These are phyloP conservation scores for Phortica magna DNA, from an alignment of 2,888 invertebrate genomes.

Conservation along the genomic window DNA sequence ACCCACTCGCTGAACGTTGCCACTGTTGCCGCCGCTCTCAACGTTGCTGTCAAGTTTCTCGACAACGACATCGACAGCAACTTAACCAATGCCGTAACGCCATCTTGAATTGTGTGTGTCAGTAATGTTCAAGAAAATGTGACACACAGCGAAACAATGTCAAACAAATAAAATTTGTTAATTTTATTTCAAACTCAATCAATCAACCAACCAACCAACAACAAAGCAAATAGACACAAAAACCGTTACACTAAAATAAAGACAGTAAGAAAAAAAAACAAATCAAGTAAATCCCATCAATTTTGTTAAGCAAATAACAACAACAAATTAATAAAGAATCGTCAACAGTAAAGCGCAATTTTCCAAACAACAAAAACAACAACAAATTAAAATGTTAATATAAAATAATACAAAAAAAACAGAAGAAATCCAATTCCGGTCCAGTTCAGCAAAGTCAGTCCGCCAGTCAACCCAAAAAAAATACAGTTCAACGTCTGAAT, in stretches of 20 bases:
- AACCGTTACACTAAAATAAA: slow-evolving; percentile 28
- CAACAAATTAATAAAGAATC: slow-evolving; percentile 42
- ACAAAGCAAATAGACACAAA: slow-evolving; percentile 54
- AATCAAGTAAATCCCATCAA: neutral
- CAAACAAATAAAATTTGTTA: slow-evolving; percentile 68
- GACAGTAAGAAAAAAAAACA: slow-evolving; percentile 46
- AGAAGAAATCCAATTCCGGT: slow-evolving; percentile 24
- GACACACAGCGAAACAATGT: slow-evolving; percentile 71
- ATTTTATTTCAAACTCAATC: slow-evolving; percentile 53
- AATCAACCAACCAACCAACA: slow-evolving; percentile 51
- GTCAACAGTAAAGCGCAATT: slow-evolving; percentile 49
- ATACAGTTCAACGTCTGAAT: slow-evolving; percentile 73
- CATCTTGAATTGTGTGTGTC: slow-evolving; percentile 59
- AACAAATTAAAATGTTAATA: slow-evolving; percentile 38
- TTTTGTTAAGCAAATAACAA: slow-evolving; percentile 54
- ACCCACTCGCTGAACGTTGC: slow-evolving; percentile 1
- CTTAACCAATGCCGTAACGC: slow-evolving; percentile 36
- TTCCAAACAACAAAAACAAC: slow-evolving; percentile 42
- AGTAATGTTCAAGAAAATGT: slow-evolving; percentile 34
- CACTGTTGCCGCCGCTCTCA: slow-evolving; percentile 16
- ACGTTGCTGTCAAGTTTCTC: slow-evolving; percentile 2
- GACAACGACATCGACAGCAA: neutral
- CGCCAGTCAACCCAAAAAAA: slow-evolving; percentile 40
- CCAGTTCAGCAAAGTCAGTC: neutral
- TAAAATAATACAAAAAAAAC: slow-evolving; percentile 51